These are phyloP conservation scores for Selene dorsalis DNA, from an alignment of 2,797 vertebrate genomes.

Conservation along the genomic window DNA sequence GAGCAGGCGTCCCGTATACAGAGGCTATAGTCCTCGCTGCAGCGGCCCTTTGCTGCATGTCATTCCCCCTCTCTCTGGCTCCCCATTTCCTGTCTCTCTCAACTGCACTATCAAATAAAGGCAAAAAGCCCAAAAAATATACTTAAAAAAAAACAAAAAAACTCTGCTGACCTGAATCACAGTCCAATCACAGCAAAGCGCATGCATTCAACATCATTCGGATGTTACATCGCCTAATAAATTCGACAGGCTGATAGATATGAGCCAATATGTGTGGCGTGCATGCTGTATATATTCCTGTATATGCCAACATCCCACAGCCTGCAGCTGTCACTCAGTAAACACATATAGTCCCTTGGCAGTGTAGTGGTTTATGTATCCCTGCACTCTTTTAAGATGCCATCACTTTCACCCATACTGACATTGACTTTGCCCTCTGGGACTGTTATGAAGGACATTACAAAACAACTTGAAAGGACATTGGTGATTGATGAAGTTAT, in stretches of 20 bases:
- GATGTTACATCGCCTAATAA: not conserved
- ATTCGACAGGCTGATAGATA: not conserved
- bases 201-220: too few relatives aligned
- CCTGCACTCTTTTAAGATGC: slow-evolving; percentile 18
- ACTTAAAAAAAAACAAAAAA: too few relatives aligned
- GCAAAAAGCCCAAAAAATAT: too few relatives aligned
- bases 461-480: slow-evolving; percentile 63
- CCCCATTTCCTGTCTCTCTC: too few relatives aligned
- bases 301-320: not conserved
- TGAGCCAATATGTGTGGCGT: not conserved
- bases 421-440: slow-evolving; percentile 40
- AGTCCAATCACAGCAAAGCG: too few relatives aligned
- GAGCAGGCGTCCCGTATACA: too few relatives aligned
- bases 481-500: slow-evolving; percentile 78
- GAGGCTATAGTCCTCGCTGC: too few relatives aligned
- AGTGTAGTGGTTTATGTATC: slow-evolving; percentile 9
- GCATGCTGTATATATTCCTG: not conserved
- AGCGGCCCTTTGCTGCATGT: too few relatives aligned
- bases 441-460: slow-evolving; percentile 57
- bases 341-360: slow-evolving; percentile 10
- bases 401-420: slow-evolving; percentile 30
- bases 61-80: too few relatives aligned
- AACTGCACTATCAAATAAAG: too few relatives aligned
- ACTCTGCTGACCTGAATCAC: too few relatives aligned
- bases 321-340: slow-evolving; percentile 18